A percentile compares a stretch with the other conserved stretches of the same genome.
phyloP scores from a whole-genome alignment of 2,797 vertebrate genomes.

The Sebastes trivittatus region DNA sequence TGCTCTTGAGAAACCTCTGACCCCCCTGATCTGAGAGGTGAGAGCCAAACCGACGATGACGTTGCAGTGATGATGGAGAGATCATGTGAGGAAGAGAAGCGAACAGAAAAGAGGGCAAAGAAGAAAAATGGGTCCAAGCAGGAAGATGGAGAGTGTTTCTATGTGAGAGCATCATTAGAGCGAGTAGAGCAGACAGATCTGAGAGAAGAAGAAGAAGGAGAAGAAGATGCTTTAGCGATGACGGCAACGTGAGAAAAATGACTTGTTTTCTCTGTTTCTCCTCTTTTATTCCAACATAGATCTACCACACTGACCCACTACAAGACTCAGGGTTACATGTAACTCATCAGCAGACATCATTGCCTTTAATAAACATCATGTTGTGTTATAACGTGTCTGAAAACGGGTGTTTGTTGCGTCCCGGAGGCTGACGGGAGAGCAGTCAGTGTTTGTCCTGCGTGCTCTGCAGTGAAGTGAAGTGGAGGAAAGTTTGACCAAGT shows the following conservation, averaged over 20 bases:
- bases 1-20: background rate
- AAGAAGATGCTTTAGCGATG: background rate
- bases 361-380: conserved; percentile 10
- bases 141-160: too few relatives aligned
- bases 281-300: background rate
- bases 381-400: background rate
- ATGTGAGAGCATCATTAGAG: too few relatives aligned
- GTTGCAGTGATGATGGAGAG: background rate
- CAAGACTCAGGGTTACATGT: background rate
- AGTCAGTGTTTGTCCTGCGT: background rate
- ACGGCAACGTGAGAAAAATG: too few relatives aligned
- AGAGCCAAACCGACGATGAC: too few relatives aligned
- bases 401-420: background rate
- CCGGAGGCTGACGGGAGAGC: background rate
- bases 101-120: background rate
- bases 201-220: background rate
- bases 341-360: background rate
- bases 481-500: conserved; percentile 10
- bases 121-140: too few relatives aligned
- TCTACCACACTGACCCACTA: background rate
- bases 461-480: background rate
- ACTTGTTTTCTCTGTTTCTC: too few relatives aligned
- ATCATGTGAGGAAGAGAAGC: background rate
- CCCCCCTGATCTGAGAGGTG: background rate
- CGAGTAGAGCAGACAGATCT: too few relatives aligned